Evolutionary conservation across 2,113 vertebrate genomes (phyloP), one percentile per base, ranked within the genome.

Genomic region (Polypterus senegalus): DNA sequence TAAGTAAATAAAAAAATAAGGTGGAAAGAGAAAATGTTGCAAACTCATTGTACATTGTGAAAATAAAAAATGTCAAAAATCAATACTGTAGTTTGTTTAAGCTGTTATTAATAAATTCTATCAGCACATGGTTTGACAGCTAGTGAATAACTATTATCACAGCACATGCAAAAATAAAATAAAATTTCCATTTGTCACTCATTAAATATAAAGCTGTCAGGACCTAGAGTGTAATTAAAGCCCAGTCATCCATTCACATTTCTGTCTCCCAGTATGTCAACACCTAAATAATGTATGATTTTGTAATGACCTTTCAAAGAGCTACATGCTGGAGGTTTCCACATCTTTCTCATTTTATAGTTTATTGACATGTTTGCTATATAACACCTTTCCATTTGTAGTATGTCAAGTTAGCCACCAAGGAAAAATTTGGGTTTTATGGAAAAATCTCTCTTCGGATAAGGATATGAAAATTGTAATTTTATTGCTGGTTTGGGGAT

Each of bases 231-330:
- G 56, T 62, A 58, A 62, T 66, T 66, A 62, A 62, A 62, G 61
- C 56, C 56, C 10, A 46, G 9, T 56, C 61, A 62, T 66, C 57
- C 65, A 54, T 66, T 61, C 58, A 43, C 43, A 46, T 27, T 66
- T n/a, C 60, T 53, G 57, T 54, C 49, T 66, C 54, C 61, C 43
- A 9, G 11, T 54, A 59, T 58, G 48, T 47, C 54, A 57, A 47
- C n/a, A 47, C 57, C 61, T 66, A 58, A 66, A 66, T 66, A 66
- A 66, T 66, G 60, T 43, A 66, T 61, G 47, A 49, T 66, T 58
- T 56, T 56, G 54, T 66, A 58, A 66, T 66, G 58, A 66, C 65
- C 60, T 66, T 58, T 45, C 54, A 54, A 45, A 60, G 48, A 47
- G 60, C 49, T 11, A 10, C 27, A 47, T 45, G 9, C 47, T 4